These are phyloP conservation scores for Rhyacichthys aspro DNA, from an alignment of 2,797 vertebrate genomes.

Conservation along the genomic window DNA sequence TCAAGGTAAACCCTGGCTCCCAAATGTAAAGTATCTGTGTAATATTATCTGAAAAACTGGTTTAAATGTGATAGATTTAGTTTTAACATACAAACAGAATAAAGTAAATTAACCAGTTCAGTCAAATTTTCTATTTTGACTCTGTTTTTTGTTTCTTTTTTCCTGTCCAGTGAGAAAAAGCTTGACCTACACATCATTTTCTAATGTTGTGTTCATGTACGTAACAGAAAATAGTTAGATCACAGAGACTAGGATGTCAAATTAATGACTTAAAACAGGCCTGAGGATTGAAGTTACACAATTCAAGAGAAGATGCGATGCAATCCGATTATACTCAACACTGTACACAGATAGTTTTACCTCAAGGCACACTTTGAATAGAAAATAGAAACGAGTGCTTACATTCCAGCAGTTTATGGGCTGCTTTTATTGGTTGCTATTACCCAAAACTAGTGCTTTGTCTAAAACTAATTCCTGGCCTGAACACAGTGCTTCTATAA, in stretches of 20 bases:
- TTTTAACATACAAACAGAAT: too few species aligned
- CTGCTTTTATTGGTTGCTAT: constrained; percentile 22
- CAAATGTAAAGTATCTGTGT: not conserved
- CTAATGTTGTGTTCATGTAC: too few species aligned
- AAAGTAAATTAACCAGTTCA: too few species aligned
- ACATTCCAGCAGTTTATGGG: constrained; percentile 1
- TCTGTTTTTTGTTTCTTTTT: too few species aligned
- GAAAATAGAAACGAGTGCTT: not conserved
- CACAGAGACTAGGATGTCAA: not conserved
- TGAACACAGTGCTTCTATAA: constrained; percentile 72
- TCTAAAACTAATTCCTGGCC: constrained; percentile 67
- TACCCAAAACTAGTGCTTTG: constrained; percentile 46
- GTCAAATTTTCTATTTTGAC: too few species aligned
- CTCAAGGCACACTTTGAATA: not conserved
- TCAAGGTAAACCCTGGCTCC: not conserved
- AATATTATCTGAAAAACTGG: not conserved
- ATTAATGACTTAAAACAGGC: not conserved
- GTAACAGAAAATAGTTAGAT: constrained; percentile 6
- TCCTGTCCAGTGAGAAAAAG: too few species aligned
- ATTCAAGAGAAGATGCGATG: not conserved
- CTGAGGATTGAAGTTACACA: not conserved
- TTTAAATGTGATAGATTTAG: too few species aligned
- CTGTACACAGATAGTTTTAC: not conserved
- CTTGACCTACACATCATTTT: too few species aligned
- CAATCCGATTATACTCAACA: constrained; percentile 4